Evolutionary conservation across 2,113 vertebrate genomes (phyloP), one percentile per base, ranked within the genome.

Genomic region (Ariopsis seemanni): DNA sequence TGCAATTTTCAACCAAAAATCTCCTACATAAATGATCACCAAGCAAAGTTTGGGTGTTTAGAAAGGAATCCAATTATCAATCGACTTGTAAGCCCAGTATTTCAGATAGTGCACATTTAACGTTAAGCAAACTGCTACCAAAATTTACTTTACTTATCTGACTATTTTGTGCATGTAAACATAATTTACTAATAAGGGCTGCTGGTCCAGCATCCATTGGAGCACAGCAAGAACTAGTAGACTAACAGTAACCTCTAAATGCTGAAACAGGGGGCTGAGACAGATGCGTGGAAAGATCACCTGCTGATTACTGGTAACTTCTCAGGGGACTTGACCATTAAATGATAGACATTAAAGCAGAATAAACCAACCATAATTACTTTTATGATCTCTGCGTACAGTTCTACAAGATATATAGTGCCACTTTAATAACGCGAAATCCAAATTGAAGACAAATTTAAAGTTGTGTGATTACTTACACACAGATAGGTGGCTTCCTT

Each of bases 351-450:
- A 20, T 55, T 42, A 30, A 79, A 34, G 18, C 2, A 20, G 5
- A 79, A 77, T 27, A 86, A 63, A 63, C n/a, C 34, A 27, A 65
- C 74, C n/a, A 20, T 11, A n/a, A 77, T 86, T 48, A 55, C 17
- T 12, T 79, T 30, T 8, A 67, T 27, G 5, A 57, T 27, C 27
- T 71, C 50, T n/a, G 30, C 22, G 52, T 63, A 25, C 20, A 15
- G 20, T 12, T 86, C 42, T 55, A 53, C 65, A 12, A 53, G 5
- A 85, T 60, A 77, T 7, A 22, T 0, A 20, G 25, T 34, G 30
- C 25, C 72, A 65, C 74, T 34, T 65, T 63, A 12, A 52, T 30
- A 55, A 42, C 17, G 15, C 34, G n/a, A 50, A 85, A 2, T 25
- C 71, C 2, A 85, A 20, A 15, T 17, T 62, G 15, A 67, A 53